Percentiles rank a stretch among this genome's conserved stretches.
Conservation (phyloP, 2,888 invertebrate species). For the Heliconius hortense region DNA sequence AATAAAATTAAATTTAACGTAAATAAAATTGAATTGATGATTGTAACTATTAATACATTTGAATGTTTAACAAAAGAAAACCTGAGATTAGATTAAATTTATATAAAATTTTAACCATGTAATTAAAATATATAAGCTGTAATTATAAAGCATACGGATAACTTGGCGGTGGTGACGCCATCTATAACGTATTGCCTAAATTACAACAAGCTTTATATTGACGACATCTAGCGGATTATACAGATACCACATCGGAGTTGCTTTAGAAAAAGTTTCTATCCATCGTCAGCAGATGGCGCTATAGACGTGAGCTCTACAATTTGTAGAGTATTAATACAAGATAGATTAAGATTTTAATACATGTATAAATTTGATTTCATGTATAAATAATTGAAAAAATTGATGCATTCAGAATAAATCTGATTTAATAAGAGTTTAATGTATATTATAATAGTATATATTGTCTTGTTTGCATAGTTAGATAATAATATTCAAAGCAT, state of each 20-base stretch:
- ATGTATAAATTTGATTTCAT: not conserved
- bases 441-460: not conserved
- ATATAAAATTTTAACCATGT: not conserved
- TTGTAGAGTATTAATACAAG: slow-evolving; percentile 1
- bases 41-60: not conserved
- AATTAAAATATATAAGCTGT: not conserved
- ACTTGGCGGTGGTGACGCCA: slow-evolving; percentile 47
- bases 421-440: too few species aligned
- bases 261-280: slow-evolving; percentile 31
- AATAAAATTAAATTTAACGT: not conserved
- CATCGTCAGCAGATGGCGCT: slow-evolving; percentile 60
- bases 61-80: not conserved
- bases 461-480: slow-evolving; percentile 16
- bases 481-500: slow-evolving; percentile 30
- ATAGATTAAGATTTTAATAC: not conserved
- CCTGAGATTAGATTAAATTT: not conserved
- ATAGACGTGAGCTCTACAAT: slow-evolving; percentile 27
- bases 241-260: slow-evolving; percentile 44
- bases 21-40: too few species aligned
- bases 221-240: slow-evolving; percentile 53
- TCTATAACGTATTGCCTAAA: slow-evolving; percentile 45
- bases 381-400: too few species aligned
- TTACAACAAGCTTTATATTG: not conserved
- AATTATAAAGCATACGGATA: not conserved
- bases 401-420: too few species aligned